Evolutionary conservation across 2,888 invertebrate genomes (phyloP), one percentile per base, ranked within the genome.

Genomic region (Apodemia zela): DNA sequence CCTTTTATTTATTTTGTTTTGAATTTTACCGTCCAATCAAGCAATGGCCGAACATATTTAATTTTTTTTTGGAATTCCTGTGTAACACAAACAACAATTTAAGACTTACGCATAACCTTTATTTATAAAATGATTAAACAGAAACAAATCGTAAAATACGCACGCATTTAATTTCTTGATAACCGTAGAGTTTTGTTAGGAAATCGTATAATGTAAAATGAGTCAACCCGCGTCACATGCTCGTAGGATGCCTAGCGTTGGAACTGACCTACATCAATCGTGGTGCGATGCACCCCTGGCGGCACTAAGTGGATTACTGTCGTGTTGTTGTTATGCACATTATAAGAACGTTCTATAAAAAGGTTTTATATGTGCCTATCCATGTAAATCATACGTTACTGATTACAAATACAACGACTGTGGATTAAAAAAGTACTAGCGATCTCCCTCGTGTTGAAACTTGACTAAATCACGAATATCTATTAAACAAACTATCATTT

Each of bases 261-360:
- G 70, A 80, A 81, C 80, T 85, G 85, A 87, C 87, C 86, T 86
- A 88, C 79, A 85, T 87, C 78, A 75, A 75, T 72, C 69, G 63
- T 72, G 73, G 75, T 79, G 73, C 79, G 79, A 82, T 85, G 85
- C 84, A 84, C 82, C 75, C 70, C 67, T 62, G 17, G 71, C 67
- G 71, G 68, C 72, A 73, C 74, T 88, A 87, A 87, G 78, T 77
- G 79, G 83, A 87, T 87, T 84, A 85, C 63, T 59, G 61, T 42
- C 62, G 64, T 63, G 65, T 68, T 64, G 63, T 66, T 65, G 66
- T 35, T 35, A 35, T 35, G 35, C 35, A 35, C 64, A 61, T 65
- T 62, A 66, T 66, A 65, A 54, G 68, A 59, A 49, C 65, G 60
- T 64, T 63, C 62, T 63, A 59, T 25, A 49, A 35, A 49, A 18